Evolutionary conservation across 2,888 invertebrate genomes (phyloP).

Genomic region (Deroplatys truncata): DNA sequence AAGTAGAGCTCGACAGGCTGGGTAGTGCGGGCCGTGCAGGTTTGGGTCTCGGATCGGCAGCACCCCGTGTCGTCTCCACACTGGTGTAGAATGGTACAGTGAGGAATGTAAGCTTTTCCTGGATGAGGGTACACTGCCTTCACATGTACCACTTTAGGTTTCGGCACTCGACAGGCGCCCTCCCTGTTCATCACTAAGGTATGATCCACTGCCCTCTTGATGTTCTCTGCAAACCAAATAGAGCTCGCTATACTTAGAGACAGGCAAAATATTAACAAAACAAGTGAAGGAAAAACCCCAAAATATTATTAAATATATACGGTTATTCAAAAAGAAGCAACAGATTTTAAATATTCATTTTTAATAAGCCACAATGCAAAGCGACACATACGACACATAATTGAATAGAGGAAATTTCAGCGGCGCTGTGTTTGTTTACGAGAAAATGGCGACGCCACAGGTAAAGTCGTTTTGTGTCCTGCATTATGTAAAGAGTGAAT

Average conservation of each 20-base stretch:
- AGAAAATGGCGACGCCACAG: no score
- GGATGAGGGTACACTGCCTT: constrained; percentile 66
- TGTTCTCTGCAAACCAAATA: constrained; percentile 39
- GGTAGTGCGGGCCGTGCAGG: constrained; percentile 73
- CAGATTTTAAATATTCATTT: no score
- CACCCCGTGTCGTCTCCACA: constrained; percentile 88
- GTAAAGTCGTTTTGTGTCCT: no score
- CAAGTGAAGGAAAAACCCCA: no score
- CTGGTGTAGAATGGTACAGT: constrained; percentile 79
- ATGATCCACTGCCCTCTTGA: constrained; percentile 44
- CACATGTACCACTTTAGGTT: constrained; percentile 70
- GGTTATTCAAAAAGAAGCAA: no score
- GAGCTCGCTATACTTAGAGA: neutral
- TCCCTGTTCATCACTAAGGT: constrained; percentile 46
- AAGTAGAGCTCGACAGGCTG: constrained; percentile 70
- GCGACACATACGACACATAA: no score
- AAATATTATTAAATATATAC: no score
- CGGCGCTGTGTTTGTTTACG: no score
- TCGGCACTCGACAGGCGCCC: constrained; percentile 64
- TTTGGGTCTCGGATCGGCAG: constrained; percentile 65
- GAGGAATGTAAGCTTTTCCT: constrained; percentile 73
- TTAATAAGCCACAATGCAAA: no score
- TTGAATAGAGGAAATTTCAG: no score
- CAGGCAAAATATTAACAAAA: no score
- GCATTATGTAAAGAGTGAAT: no score